Base-by-base conservation (phyloP, 64 coral and sea anemone genomes). In the Trachythela sp. region DNA sequence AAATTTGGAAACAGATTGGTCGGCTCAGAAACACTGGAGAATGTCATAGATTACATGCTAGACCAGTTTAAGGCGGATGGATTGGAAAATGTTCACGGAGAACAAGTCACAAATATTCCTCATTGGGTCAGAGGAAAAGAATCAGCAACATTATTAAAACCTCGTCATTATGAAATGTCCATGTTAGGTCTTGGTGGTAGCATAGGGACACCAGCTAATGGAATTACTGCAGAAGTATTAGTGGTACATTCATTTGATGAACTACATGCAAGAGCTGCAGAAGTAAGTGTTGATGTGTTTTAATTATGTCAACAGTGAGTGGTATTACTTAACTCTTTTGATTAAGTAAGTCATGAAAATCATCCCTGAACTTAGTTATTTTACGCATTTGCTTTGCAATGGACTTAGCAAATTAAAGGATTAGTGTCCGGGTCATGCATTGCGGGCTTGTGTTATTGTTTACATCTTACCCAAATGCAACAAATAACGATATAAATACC, bases 201-300 rank as follows among this genome's bases (percentile, higher is more conserved):
- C 84, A 59, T 94, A 0, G 89, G 93, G 34, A 99, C 96, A 41
- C n/a, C n/a, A n/a, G n/a, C n/a, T n/a, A 89, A 91, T 49, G 96
- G 96, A 10, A 93, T 99, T 20, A 99, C 93, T 87, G 96, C 96
- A 32, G 93, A 99, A 51, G 96, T 94, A 24, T 80, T 99, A 52
- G 96, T 99, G 15, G 96, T 99, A 2, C 90, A 84, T 9, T 99
- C 96, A 2, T 99, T 99, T 93, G 93, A 95, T 83, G 96, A 99
- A 45, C 89, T 99, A 18, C 91, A 92, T 92, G 34, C 26, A 11
- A 93, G 89, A 56, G 85, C 93, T 36, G 42, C 85, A 22, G 91
- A 97, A 91, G 93, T 97, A 88, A 59, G 31, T 71, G 8, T 27
- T 60, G 27, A 18, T 27, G 22, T 54, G 22, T 54, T 11, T 0